Evolutionary conservation across 2,888 invertebrate genomes (phyloP), one percentile per base, ranked within the genome.

Genomic region (Tenthredo livida): DNA sequence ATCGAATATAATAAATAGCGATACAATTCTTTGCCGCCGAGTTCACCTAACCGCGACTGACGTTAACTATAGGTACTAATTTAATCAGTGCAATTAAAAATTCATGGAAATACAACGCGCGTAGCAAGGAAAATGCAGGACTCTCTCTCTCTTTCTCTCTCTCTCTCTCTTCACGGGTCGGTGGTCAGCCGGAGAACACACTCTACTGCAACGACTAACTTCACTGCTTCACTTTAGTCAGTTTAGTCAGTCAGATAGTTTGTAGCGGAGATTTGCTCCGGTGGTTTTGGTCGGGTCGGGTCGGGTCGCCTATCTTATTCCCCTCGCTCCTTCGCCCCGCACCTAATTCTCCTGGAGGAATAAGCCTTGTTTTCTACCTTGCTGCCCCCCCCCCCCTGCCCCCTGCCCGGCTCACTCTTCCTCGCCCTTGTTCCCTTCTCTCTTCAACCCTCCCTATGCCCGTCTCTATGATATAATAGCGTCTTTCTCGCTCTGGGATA

Each of bases 231-330:
- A 43, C 72, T 73, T 43, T n/a, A 73, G 83, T 83, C 67, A 67
- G 67, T 67, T 67, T 33, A 61, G 83, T 83, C 83, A 83, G 83
- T 89, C 88, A 86, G 87, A 88, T 87, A 87, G 88, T 89, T 91
- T 89, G 88, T 88, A 87, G 89, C 90, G 92, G 91, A 91, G 90
- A 91, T 92, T 86, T 90, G 92, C 90, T 91, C 88, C 90, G 91
- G 87, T 91, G 91, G 88, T 88, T 89, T 89, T 88, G 88, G 85
- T 88, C 87, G 86, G 87, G 83, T 61, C 80, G 80, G 80, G 80
- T 83, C 83, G 67, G 65, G 70, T 83, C 83, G 47, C 70, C 67
- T 37, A 47, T 70, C 65, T 83, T 85, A 25, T 54, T 77, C 54
- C 54, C n/a, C 73, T 40, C 29, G 7, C 50, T 54, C 54, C 29